phyloP scores from a whole-genome alignment of 2,888 invertebrate species.

The Ctena decussata region DNA sequence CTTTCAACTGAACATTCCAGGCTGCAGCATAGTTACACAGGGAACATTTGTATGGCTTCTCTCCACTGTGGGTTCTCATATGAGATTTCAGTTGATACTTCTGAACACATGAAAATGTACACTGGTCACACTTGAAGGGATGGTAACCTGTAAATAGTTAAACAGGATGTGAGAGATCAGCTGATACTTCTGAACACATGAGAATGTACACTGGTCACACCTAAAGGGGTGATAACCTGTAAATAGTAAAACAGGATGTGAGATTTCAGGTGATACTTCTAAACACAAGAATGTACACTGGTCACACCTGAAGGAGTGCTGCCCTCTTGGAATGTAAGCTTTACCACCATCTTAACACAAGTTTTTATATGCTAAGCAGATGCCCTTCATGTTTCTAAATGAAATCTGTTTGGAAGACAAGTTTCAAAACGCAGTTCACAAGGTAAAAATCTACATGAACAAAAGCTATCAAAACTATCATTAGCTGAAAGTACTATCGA shows the following conservation, averaged over 20 bases:
- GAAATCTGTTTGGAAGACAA: too few species aligned
- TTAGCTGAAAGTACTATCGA: too few species aligned
- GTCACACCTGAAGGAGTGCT: constrained; percentile 58
- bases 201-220: constrained; percentile 61
- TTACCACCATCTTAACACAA: too few species aligned
- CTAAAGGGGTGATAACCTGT: constrained; percentile 56
- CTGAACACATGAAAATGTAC: constrained; percentile 62
- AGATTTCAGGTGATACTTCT: constrained; percentile 61
- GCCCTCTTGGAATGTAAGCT: constrained; percentile 23
- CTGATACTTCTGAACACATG: constrained; percentile 61
- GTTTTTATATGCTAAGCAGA: too few species aligned
- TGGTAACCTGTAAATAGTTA: constrained; percentile 50
- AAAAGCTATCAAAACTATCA: too few species aligned
- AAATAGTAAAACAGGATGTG: constrained; percentile 59
- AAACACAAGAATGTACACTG: constrained; percentile 60
- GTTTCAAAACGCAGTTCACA: too few species aligned
- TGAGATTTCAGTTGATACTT: constrained; percentile 62
- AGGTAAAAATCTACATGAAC: too few species aligned
- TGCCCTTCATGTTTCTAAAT: too few species aligned
- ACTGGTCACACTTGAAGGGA: constrained; percentile 61
- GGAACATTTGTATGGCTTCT: constrained; percentile 65
- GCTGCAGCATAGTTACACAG: constrained; percentile 67
- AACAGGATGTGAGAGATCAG: constrained; percentile 62
- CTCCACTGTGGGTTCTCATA: constrained; percentile 65
- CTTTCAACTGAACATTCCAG: constrained; percentile 68